These are phyloP conservation scores for Empis stercorea DNA, from an alignment of 2,888 invertebrate genomes.

Conservation along the genomic window DNA sequence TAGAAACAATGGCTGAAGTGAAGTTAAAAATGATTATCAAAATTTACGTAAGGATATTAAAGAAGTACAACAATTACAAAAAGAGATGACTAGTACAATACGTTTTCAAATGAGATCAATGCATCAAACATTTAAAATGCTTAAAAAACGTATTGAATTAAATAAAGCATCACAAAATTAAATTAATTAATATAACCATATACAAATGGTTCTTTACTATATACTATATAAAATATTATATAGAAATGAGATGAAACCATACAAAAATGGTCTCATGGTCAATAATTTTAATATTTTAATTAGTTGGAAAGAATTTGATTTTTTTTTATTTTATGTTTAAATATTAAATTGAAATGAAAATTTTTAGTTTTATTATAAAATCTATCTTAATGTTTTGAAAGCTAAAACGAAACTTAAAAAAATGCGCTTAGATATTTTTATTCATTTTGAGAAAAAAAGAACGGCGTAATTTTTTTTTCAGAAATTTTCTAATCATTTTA, in stretches of 20 bases:
- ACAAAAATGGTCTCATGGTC: neutral
- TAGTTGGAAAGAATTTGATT: no score
- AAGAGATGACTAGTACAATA: conserved; percentile 62
- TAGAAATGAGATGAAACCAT: neutral
- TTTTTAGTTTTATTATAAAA: no score
- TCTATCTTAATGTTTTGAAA: no score
- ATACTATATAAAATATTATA: neutral
- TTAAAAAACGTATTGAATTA: conserved; percentile 53
- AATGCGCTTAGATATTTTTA: no score
- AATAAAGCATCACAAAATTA: conserved; percentile 31
- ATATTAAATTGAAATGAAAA: no score
- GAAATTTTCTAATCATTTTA: no score
- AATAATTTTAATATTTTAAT: no score
- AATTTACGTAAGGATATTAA: conserved; percentile 63
- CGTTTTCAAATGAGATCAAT: conserved; percentile 51
- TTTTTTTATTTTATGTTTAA: no score
- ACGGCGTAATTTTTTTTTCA: no score
- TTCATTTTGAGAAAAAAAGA: no score
- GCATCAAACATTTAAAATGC: conserved; percentile 58
- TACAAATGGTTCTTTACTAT: neutral
- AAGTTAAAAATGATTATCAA: conserved; percentile 67
- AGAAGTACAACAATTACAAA: conserved; percentile 67
- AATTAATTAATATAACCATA: neutral
- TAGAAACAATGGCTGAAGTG: conserved; percentile 66
- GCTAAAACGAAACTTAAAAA: no score